Base-by-base conservation (phyloP, 2,113 vertebrate species). In the Verasper variegatus region DNA sequence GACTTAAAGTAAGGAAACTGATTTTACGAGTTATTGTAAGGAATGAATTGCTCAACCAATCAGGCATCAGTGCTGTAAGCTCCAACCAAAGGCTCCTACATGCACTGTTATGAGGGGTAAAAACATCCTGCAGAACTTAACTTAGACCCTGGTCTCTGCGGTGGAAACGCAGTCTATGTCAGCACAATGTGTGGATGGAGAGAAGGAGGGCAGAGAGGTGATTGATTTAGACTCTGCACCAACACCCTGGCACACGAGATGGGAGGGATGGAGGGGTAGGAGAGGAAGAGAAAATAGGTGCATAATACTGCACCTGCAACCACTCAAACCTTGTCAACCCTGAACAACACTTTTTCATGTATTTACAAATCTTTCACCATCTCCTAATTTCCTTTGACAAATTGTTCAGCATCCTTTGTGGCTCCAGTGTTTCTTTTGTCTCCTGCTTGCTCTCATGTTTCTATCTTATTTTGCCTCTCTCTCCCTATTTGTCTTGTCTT, bases 181-280 rank as follows among this genome's bases (percentile, higher is more conserved):
- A 90, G 84, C 80, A 85, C 78, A 86, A 55, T 63, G 75, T 76
- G 74, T 35, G 74, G 58, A 77, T 62, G 67, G 42, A 56, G 63
- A 49, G 66, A 61, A 37, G 54, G 78, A 63, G 78, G 70, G 47
- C 66, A 80, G 49, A 76, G 76, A 56, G 63, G 74, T 86, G 82
- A 86, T 88, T 86, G 86, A 91, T 88, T 83, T 74, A 71, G 78
- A 76, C 78, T 86, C 89, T 88, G 86, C 84, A 82, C 86, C 84
- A 87, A 40, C 45, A 57, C 42, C 74, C 72, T 86, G 88, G 74
- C 68, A 64, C 77, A 68, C 24, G 45, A 56, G 57, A 65, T 10
- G 47, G 64, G 80, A 82, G 69, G 14, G 64, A 69, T 67, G 31
- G 52, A 77, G 66, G 20, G 55, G 70, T n/a, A 52, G 61, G 49